Evolutionary conservation across 2,113 vertebrate species (phyloP).

Genomic region (Corythoichthys haematopterus): DNA sequence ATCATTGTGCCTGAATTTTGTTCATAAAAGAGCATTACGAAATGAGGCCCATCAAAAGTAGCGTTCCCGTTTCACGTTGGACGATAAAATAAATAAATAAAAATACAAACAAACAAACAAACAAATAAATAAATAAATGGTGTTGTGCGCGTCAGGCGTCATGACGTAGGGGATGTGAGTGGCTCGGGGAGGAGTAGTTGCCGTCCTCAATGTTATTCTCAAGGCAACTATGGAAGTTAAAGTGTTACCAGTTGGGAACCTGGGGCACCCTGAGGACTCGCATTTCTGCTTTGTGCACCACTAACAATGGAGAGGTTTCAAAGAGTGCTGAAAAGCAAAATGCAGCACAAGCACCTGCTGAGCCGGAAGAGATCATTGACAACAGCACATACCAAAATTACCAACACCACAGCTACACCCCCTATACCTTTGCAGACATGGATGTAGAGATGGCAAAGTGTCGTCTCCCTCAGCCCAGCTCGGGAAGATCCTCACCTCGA

Average conservation of each 20-base stretch:
- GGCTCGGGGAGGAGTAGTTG: no score
- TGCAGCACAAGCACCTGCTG: slow-evolving; percentile 19
- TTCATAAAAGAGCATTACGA: no score
- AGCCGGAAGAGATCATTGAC: slow-evolving; percentile 68
- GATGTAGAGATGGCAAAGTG: slow-evolving; percentile 77
- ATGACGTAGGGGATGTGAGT: no score
- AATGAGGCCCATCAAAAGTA: no score
- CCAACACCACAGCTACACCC: slow-evolving; percentile 82
- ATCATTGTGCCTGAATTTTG: no score
- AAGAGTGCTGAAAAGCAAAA: slow-evolving; percentile 52
- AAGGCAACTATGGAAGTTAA: no score
- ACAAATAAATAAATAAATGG: no score
- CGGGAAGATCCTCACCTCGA: slow-evolving; percentile 68
- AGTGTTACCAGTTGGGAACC: slow-evolving; percentile 57
- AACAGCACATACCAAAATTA: slow-evolving; percentile 85
- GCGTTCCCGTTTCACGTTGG: no score
- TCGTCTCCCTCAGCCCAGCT: slow-evolving; percentile 87
- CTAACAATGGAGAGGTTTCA: slow-evolving; percentile 50
- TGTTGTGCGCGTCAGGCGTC: no score
- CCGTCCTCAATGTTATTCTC: no score
- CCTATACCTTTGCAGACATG: slow-evolving; percentile 82
- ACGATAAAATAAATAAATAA: no score
- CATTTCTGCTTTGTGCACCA: slow-evolving; percentile 57
- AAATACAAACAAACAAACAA: no score
- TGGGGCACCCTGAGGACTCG: slow-evolving; percentile 46